Evolutionary conservation across 2,113 vertebrate genomes (phyloP).

Genomic region (Hystrix cristata): DNA sequence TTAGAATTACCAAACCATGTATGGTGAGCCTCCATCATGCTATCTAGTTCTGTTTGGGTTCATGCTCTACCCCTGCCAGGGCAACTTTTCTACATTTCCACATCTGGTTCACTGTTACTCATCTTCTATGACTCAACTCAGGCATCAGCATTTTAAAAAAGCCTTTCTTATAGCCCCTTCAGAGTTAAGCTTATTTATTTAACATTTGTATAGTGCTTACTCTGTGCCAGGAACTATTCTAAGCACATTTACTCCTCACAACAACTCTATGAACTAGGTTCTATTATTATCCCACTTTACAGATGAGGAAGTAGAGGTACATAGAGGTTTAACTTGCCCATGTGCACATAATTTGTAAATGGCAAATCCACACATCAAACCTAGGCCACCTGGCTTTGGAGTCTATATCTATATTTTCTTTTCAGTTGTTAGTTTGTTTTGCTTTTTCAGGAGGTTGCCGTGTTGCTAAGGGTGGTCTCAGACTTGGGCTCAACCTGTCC

Average conservation of each 20-base stretch:
- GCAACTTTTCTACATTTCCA: background rate
- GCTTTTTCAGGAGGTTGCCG: background rate
- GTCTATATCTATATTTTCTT: background rate
- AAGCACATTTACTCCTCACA: background rate
- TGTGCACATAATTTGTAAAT: background rate
- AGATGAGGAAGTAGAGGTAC: conserved; percentile 53
- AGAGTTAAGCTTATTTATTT: conserved; percentile 12
- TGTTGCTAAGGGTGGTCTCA: background rate
- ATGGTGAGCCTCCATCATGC: background rate
- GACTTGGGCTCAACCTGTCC: background rate
- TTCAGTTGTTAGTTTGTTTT: background rate
- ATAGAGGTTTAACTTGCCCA: background rate
- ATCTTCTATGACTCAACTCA: conserved; percentile 2
- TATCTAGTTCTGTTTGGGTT: background rate
- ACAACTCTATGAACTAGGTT: background rate
- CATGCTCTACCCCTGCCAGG: background rate
- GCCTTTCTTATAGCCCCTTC: conserved; percentile 24
- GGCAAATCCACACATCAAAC: background rate
- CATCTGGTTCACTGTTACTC: background rate
- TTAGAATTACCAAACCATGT: background rate
- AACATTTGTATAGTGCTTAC: background rate
- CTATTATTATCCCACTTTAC: conserved; percentile 1
- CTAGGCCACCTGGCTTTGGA: background rate
- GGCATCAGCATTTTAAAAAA: conserved; percentile 7
- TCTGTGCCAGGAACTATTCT: conserved; percentile 33